phyloP scores from a whole-genome alignment of 2,797 vertebrate species.

The Clarias pachynema region DNA sequence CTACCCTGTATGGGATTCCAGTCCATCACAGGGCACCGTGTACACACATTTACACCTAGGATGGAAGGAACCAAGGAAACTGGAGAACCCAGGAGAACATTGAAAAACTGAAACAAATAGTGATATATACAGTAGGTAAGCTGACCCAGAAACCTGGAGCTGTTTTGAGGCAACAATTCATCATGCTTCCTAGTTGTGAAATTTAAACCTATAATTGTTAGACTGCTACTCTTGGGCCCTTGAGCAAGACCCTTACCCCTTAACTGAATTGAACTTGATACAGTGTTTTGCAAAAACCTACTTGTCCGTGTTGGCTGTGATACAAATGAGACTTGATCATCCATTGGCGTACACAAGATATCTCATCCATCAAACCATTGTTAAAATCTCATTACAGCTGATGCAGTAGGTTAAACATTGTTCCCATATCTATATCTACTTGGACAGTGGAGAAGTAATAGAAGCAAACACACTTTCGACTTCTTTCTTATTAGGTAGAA shows the following conservation, averaged over 20 bases:
- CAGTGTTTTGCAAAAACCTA: neutral
- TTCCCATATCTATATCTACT: neutral
- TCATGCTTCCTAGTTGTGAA: neutral
- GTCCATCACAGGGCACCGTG: neutral
- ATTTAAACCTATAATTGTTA: neutral
- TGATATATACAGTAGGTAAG: too few species aligned
- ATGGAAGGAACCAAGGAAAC: neutral
- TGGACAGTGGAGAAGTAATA: neutral
- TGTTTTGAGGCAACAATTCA: neutral
- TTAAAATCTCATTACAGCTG: neutral
- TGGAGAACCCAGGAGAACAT: neutral
- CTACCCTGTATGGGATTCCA: neutral
- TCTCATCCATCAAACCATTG: neutral
- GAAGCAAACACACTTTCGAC: neutral
- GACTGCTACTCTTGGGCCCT: neutral
- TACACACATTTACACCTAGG: neutral
- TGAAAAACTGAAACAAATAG: neutral
- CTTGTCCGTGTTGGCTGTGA: too few species aligned
- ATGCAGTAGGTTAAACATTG: neutral
- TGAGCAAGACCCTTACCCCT: slow-evolving; percentile 1
- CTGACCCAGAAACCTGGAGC: neutral
- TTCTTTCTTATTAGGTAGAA: too few species aligned
- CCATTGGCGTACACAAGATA: neutral
- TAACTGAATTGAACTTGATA: neutral
- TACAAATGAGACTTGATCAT: slow-evolving; percentile 1